A percentile compares a stretch with the other conserved stretches of the same genome.
Conservation (phyloP, 1,140 invertebrate species). For the Bombyx mandarina region DNA sequence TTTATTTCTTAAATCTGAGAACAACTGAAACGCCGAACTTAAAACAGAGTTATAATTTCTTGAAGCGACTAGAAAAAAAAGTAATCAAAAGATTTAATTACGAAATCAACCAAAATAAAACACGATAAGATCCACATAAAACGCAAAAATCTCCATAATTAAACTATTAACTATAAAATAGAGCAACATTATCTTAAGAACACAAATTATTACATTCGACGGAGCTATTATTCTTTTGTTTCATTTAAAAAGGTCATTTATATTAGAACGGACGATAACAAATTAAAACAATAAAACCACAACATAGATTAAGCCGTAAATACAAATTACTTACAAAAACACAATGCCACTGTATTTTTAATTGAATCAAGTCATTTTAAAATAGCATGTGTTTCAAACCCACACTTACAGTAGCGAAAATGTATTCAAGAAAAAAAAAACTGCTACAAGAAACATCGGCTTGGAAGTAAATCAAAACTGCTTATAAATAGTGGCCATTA, state of each 20-base stretch:
- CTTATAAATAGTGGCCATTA: constrained; percentile 54
- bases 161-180: constrained; percentile 1
- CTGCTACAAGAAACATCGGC: constrained; percentile 36
- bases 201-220: too few relatives aligned
- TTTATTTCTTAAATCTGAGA: too few relatives aligned
- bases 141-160: background rate
- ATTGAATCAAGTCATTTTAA: constrained; percentile 24
- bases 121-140: constrained; percentile 2
- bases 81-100: too few relatives aligned
- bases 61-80: too few relatives aligned
- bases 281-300: background rate
- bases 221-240: background rate
- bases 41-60: too few relatives aligned
- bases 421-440: constrained; percentile 34
- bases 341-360: constrained; percentile 36
- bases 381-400: constrained; percentile 35
- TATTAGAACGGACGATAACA: background rate
- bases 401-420: constrained; percentile 55
- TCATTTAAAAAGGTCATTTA: constrained; percentile 16
- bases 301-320: constrained; percentile 17
- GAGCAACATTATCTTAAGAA: background rate
- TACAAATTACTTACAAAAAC: constrained; percentile 8
- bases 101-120: background rate
- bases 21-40: too few relatives aligned
- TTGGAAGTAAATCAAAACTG: constrained; percentile 52